phyloP scores from a whole-genome alignment of 2,113 vertebrate genomes.

The Myrmecobius fasciatus region DNA sequence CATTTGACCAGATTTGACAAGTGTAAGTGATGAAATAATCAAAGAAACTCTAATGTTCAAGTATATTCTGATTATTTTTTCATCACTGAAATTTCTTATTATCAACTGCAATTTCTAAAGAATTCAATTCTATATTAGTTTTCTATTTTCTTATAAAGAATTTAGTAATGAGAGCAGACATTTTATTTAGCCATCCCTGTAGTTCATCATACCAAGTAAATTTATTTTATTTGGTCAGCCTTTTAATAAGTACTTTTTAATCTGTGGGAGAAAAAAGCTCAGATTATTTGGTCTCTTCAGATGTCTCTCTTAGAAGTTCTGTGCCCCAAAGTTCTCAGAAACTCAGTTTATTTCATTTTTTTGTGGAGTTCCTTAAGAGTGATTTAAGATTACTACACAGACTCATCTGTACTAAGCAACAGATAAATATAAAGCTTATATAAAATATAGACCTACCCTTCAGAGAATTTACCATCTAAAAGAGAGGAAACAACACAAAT shows the following conservation, averaged over 20 bases:
- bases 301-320: constrained; percentile 29
- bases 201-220: constrained; percentile 36
- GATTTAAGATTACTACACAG: background rate
- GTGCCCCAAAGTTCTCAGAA: background rate
- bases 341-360: background rate
- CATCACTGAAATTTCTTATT: constrained; percentile 44
- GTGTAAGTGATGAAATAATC: background rate
- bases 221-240: constrained; percentile 51
- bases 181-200: constrained; percentile 59
- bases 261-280: constrained; percentile 28
- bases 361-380: background rate
- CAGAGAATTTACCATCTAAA: background rate
- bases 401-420: background rate
- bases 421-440: background rate
- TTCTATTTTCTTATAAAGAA: constrained; percentile 65
- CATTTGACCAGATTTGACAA: background rate
- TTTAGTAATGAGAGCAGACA: constrained; percentile 71
- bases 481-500: background rate
- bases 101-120: constrained; percentile 54
- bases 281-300: constrained; percentile 50
- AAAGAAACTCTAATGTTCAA: background rate
- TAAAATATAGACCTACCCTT: background rate
- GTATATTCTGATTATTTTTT: constrained; percentile 35
- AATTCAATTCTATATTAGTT: constrained; percentile 56
- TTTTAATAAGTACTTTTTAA: constrained; percentile 54